A percentile compares a stretch with the other conserved stretches of the same genome.
These are phyloP conservation scores for Pandemis corylana DNA, from an alignment of 2,888 invertebrate genomes.

Conservation along the genomic window DNA sequence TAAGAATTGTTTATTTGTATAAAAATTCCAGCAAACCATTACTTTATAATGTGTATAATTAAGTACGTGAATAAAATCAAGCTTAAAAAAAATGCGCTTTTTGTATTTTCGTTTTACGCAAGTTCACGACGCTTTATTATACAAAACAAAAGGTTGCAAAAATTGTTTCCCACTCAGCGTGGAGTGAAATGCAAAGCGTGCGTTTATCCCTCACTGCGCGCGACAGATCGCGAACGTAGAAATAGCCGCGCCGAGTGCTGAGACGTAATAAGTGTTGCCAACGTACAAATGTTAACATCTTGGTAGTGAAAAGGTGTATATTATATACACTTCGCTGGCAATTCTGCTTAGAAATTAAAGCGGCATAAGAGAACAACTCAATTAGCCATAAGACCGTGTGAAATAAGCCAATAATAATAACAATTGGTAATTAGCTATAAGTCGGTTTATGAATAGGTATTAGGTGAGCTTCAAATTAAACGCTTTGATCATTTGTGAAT, in stretches of 20 bases:
- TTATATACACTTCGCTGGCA: background rate
- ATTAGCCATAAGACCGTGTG: too few species aligned
- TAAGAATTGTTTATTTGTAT: too few species aligned
- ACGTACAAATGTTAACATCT: constrained; percentile 15
- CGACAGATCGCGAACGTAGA: constrained; percentile 17
- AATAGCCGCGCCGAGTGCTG: constrained; percentile 25
- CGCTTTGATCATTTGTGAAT: too few species aligned
- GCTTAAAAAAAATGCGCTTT: background rate
- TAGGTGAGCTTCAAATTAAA: too few species aligned
- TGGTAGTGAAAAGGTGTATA: background rate
- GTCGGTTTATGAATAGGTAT: too few species aligned
- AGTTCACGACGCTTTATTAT: constrained; percentile 10
- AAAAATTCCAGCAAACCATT: too few species aligned
- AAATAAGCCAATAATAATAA: too few species aligned
- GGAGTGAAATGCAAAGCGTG: constrained; percentile 20
- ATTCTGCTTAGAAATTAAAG: background rate
- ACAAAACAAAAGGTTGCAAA: constrained; percentile 15
- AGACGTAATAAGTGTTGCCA: constrained; percentile 28
- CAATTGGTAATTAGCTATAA: too few species aligned
- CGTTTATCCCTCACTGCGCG: constrained; percentile 23
- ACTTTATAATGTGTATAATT: too few species aligned
- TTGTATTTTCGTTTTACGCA: constrained; percentile 4
- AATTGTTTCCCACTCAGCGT: constrained; percentile 7
- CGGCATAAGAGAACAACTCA: too few species aligned
- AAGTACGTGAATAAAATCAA: background rate